These are phyloP conservation scores for Salmo trutta DNA, from an alignment of 2,797 vertebrate genomes.

Conservation along the genomic window DNA sequence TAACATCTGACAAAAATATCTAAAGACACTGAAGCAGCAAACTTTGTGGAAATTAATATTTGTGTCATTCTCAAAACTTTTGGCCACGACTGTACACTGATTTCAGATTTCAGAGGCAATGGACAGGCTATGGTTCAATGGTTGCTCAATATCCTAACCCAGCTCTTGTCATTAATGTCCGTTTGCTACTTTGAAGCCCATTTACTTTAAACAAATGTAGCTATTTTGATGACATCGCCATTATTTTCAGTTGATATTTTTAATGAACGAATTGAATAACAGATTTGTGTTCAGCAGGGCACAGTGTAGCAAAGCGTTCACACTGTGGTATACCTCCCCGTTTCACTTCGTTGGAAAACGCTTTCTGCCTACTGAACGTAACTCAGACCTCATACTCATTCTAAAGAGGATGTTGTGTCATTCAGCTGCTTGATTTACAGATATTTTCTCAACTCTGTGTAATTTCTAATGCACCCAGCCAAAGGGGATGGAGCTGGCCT, in stretches of 20 bases:
- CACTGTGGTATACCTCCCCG: too few relatives aligned
- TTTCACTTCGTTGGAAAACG: too few relatives aligned
- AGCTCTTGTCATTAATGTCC: slow-evolving; percentile 21
- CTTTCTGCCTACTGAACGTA: too few relatives aligned
- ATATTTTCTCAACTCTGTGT: slow-evolving; percentile 25
- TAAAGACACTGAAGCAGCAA: too few relatives aligned
- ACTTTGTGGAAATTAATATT: too few relatives aligned
- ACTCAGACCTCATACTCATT: background rate
- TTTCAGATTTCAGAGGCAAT: background rate
- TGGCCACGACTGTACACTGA: too few relatives aligned
- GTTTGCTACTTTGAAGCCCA: background rate
- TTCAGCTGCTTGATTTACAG: slow-evolving; percentile 20
- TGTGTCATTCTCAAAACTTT: too few relatives aligned
- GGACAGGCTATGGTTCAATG: slow-evolving; percentile 35
- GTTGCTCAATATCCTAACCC: slow-evolving; percentile 25
- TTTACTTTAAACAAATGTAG: background rate
- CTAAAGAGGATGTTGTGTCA: background rate
- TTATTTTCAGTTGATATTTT: background rate
- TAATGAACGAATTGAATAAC: background rate
- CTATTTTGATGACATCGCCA: background rate
- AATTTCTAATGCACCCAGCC: slow-evolving; percentile 42
- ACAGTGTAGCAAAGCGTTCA: background rate
- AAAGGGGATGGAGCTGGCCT: slow-evolving; percentile 15
- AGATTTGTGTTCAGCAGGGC: background rate
- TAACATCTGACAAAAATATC: too few relatives aligned